Evolutionary conservation across 2,797 vertebrate species (phyloP), one percentile per base, ranked within the genome.

Genomic region (Sebastes hubbsi): DNA sequence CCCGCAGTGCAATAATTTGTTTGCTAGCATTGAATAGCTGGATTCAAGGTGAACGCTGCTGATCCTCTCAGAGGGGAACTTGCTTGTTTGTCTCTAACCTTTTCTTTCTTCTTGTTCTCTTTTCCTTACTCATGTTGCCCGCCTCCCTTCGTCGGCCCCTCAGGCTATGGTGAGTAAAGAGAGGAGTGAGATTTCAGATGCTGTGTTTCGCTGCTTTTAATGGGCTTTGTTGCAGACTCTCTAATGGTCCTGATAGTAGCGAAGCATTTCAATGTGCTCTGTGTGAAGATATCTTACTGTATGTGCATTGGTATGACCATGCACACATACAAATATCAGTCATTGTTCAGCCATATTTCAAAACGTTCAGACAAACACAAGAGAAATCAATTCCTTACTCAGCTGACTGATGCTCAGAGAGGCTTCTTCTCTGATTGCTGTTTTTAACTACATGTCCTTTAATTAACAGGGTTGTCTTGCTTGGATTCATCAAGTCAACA

Each of bases 101-200:
- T 78, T 69, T 46, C 22, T 81, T 49, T 60, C 62, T 78, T 79
- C 42, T 75, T 71, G 10, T 76, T 80, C 29, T 90, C 24, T 81
- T 81, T 61, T 69, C 59, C 61, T 58, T 46, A 30, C 32, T 68
- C 90, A 66, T 56, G 24, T 75, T 49, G 5, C 60, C 73, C 83
- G 30, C 38, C 68, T 76, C 12, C 49, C 62, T 71, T 85, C 88
- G 72, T 82, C 82, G 81, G 8, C 70, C 87, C 5, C 5, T 61
- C 95, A 99, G 98, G 98, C 97, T 71, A 98, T 99, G 98, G 98
- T 99, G 96, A 99, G 98, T 98, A 92, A 76, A 76, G 93, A 80
- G 46, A 73, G 20, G 22, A 58, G n/a, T 12, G 29, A 68, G 42
- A 73, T 58, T 77, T 80, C 10, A 66, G 42, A 64, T 67, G 61